Conservation (phyloP, 2,888 invertebrate species). For the Thalpophila matura region DNA sequence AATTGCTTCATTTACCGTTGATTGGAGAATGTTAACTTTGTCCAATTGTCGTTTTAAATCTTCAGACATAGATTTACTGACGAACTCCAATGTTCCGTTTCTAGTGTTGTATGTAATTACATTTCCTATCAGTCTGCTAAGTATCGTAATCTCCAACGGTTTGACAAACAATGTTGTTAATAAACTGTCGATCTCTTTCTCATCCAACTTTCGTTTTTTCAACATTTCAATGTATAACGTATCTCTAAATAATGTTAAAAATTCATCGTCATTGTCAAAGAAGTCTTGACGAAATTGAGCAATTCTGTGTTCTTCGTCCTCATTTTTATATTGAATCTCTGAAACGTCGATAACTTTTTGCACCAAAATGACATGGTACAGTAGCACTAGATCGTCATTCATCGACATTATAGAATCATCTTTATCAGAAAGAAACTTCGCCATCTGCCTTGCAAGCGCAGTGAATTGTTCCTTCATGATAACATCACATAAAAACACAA, state of each 20-base stretch:
- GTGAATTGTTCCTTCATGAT: constrained; percentile 39
- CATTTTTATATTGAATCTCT: constrained; percentile 16
- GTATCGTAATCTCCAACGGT: constrained; percentile 2
- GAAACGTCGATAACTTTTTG: constrained; percentile 38
- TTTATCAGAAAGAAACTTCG: constrained; percentile 22
- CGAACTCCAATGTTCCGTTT: constrained; percentile 29
- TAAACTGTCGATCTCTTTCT: background rate
- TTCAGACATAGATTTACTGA: constrained; percentile 4
- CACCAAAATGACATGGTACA: constrained; percentile 44
- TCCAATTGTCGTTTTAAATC: constrained; percentile 16
- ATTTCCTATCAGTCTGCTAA: constrained; percentile 32
- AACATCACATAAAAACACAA: constrained; percentile 27
- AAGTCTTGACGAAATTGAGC: constrained; percentile 39
- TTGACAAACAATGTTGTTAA: constrained; percentile 11
- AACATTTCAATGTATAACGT: constrained; percentile 30
- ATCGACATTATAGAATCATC: constrained; percentile 24
- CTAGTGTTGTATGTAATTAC: constrained; percentile 21
- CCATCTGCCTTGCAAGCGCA: constrained; percentile 30
- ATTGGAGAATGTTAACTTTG: constrained; percentile 13
- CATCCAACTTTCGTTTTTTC: constrained; percentile 5
- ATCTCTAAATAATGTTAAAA: constrained; percentile 31
- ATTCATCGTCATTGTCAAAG: constrained; percentile 21
- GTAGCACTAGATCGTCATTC: constrained; percentile 35
- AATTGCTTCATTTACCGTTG: constrained; percentile 32
- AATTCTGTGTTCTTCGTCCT: constrained; percentile 22